Percentiles rank a stretch among this genome's conserved stretches.
phyloP scores from a whole-genome alignment of 2,113 vertebrate genomes.

The Coptodon bakossiorum region DNA sequence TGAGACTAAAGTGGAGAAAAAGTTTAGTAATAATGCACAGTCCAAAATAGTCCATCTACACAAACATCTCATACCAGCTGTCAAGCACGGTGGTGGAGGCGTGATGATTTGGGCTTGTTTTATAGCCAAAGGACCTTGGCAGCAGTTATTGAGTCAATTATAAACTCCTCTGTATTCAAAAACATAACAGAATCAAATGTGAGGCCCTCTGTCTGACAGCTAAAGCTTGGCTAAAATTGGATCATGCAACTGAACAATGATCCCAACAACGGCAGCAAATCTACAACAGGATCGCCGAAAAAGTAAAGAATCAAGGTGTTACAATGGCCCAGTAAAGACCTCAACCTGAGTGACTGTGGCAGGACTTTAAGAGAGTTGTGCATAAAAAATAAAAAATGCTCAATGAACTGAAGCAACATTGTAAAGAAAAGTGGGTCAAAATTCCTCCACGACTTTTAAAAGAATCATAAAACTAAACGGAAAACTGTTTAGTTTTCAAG shows the following conservation, averaged over 20 bases:
- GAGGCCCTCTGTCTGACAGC: neutral
- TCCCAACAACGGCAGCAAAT: accelerated
- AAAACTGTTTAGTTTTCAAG: neutral
- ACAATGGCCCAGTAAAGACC: neutral
- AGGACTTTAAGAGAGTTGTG: neutral
- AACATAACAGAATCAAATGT: neutral
- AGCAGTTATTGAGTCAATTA: neutral
- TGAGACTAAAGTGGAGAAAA: neutral
- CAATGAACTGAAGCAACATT: neutral
- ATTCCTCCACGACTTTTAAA: neutral
- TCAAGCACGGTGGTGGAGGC: neutral
- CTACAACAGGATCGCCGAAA: accelerated
- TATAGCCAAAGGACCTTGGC: neutral
- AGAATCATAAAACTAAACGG: neutral
- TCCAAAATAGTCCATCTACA: neutral
- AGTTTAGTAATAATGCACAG: neutral
- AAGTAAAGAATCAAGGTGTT: neutral
- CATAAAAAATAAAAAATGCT: neutral
- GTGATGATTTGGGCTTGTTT: neutral
- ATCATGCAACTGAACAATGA: neutral
- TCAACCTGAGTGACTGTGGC: neutral
- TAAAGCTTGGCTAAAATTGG: neutral
- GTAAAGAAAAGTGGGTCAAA: neutral
- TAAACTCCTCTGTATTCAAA: neutral
- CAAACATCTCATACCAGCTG: neutral